These are phyloP conservation scores for Tenodera sinensis DNA, from an alignment of 2,888 invertebrate species.

Conservation along the genomic window DNA sequence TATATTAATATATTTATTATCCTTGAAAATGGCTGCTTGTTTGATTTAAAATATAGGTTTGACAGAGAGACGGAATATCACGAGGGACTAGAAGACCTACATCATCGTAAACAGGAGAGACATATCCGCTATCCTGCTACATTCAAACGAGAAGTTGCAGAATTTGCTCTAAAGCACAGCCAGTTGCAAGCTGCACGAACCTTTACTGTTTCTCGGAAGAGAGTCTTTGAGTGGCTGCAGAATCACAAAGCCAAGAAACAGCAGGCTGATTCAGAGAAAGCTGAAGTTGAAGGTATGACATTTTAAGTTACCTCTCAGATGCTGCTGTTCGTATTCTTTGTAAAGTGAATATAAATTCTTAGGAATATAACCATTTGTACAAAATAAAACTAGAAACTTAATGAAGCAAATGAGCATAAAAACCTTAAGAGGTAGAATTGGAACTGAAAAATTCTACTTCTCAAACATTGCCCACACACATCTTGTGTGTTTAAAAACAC, in stretches of 20 bases:
- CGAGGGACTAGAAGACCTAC: background rate
- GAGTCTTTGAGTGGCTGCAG: slow-evolving; percentile 38
- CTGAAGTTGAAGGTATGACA: background rate
- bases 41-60: background rate
- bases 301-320: no score
- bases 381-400: no score
- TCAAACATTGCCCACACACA: no score
- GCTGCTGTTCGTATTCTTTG: no score
- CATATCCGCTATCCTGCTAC: slow-evolving; percentile 34
- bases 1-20: no score
- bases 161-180: slow-evolving; percentile 35
- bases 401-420: no score
- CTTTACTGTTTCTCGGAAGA: slow-evolving; percentile 37
- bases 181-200: slow-evolving; percentile 36
- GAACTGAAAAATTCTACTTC: no score
- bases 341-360: no score
- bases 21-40: no score
- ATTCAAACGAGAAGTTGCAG: slow-evolving; percentile 38
- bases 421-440: no score
- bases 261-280: background rate
- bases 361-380: no score
- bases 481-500: no score
- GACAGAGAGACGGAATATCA: background rate
- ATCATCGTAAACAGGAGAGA: background rate
- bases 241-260: background rate